Evolutionary conservation across 2,797 vertebrate genomes (phyloP).

Genomic region (Pyrocephalus nanus): DNA sequence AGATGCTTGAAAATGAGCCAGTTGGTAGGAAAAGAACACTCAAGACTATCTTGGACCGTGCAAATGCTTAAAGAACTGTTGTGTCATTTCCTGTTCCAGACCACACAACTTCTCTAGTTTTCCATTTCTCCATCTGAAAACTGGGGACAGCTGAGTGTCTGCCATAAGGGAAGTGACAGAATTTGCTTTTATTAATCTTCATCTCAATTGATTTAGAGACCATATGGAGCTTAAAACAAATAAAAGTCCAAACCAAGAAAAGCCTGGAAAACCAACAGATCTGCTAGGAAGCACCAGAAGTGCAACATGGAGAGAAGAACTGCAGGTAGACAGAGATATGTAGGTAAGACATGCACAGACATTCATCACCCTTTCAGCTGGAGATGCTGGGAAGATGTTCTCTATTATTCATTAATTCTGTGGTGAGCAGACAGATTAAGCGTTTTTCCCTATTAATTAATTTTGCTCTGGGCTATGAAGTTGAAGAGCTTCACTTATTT

Average conservation of each 20-base stretch:
- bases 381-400: background rate
- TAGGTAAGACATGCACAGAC: background rate
- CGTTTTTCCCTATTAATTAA: constrained; percentile 34
- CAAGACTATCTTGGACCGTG: background rate
- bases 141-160: background rate
- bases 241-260: background rate
- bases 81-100: background rate
- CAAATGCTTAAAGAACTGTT: background rate
- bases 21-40: background rate
- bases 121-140: background rate
- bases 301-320: background rate
- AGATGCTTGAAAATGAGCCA: background rate
- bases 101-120: background rate
- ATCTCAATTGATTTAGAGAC: background rate
- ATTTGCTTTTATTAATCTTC: background rate
- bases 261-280: background rate
- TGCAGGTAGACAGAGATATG: background rate
- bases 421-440: constrained; percentile 16
- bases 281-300: background rate
- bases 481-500: constrained; percentile 20
- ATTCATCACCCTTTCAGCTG: background rate
- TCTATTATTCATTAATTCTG: constrained; percentile 27
- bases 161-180: background rate
- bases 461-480: constrained; percentile 7
- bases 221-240: background rate